A percentile compares a stretch with the other conserved stretches of the same genome.
Conservation (phyloP, 2,888 invertebrate genomes). For the Sphinx pinastri region DNA sequence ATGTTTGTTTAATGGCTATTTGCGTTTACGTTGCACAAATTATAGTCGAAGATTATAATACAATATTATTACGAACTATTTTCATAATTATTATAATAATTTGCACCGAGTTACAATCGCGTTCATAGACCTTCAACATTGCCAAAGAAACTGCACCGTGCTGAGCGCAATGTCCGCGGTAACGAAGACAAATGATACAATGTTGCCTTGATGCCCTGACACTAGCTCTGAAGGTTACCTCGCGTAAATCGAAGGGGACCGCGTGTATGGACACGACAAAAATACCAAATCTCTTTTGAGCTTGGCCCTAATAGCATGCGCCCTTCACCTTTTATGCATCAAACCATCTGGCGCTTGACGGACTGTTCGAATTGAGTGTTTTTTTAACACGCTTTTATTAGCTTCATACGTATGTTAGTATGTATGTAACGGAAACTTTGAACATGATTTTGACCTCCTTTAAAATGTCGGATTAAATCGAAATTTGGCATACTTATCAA, state of each 20-base stretch:
- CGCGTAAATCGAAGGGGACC: constrained; percentile 44
- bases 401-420: no score
- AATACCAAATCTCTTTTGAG: constrained; percentile 45
- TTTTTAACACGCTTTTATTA: no score
- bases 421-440: no score
- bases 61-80: not conserved
- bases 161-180: constrained; percentile 39
- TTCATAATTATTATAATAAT: constrained; percentile 2
- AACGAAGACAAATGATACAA: constrained; percentile 50
- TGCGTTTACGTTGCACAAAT: not conserved
- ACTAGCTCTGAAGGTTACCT: constrained; percentile 42
- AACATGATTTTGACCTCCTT: no score
- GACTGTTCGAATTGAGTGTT: constrained; percentile 38
- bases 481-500: no score
- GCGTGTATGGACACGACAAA: constrained; percentile 33
- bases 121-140: constrained; percentile 43
- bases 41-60: not conserved
- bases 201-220: constrained; percentile 40
- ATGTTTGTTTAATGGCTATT: not conserved
- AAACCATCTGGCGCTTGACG: constrained; percentile 39
- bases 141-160: constrained; percentile 48
- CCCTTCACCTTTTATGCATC: constrained; percentile 47
- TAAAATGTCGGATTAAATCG: no score
- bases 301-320: constrained; percentile 42
- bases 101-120: constrained; percentile 34